phyloP scores from a whole-genome alignment of 2,113 vertebrate genomes.

The Leptobrachium ailaonicum region DNA sequence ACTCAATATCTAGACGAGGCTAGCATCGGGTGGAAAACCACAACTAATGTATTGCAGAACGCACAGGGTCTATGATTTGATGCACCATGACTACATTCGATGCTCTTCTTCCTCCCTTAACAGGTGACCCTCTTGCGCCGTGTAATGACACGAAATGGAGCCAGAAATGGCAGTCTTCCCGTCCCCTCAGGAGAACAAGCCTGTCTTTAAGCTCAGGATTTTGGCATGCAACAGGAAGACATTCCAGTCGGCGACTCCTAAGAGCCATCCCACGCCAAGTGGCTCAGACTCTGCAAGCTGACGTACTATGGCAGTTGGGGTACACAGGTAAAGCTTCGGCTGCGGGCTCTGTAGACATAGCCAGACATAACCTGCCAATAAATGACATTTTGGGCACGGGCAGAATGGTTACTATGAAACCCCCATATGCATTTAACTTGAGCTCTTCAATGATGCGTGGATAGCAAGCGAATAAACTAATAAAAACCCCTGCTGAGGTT shows the following conservation, averaged over 20 bases:
- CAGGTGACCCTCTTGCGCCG: conserved; percentile 69
- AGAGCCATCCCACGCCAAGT: conserved; percentile 95
- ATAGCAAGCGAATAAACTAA: too few species aligned
- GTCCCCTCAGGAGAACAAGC: conserved; percentile 86
- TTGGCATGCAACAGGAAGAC: conserved; percentile 95
- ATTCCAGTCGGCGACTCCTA: conserved; percentile 90
- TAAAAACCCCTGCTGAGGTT: not conserved
- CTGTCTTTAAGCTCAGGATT: conserved; percentile 91
- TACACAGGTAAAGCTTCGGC: conserved; percentile 77
- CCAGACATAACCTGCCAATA: too few species aligned
- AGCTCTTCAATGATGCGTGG: too few species aligned
- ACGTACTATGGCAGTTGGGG: conserved; percentile 97
- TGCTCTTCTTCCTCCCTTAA: not conserved
- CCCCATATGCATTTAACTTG: too few species aligned
- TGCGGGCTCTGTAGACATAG: too few species aligned
- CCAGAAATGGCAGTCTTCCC: conserved; percentile 94
- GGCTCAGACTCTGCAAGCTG: conserved; percentile 94
- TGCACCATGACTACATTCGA: too few species aligned
- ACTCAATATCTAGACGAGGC: too few species aligned
- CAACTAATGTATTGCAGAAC: too few species aligned
- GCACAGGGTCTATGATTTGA: too few species aligned
- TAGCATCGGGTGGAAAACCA: too few species aligned
- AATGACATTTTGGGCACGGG: too few species aligned
- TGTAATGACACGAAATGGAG: conserved; percentile 86
- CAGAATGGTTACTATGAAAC: too few species aligned